Base-by-base conservation (phyloP, 2,797 vertebrate species). In the Psittacula derbiana region DNA sequence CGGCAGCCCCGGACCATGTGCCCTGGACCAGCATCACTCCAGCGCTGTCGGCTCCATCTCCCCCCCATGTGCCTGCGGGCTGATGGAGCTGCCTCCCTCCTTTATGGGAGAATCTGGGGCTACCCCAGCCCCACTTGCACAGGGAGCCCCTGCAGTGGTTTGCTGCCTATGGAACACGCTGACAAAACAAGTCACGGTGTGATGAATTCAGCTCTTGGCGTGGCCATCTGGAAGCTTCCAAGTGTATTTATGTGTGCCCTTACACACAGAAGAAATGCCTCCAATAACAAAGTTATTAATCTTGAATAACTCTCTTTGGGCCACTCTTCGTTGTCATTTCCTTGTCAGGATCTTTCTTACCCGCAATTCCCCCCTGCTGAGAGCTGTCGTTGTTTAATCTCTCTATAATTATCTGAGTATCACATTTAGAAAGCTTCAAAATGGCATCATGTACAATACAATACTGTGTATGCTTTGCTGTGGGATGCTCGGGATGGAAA, bases 141-240 rank as follows among this genome's bases (percentile, higher is more conserved):
- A 1, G 40, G n/a, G 25, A 36, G 6, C 40, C 55, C 55, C 43
- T 2, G 0, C 1, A 2, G 64, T 10, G 40, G 16, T 46, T 61
- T 41, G 28, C 70, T 60, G 61, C 17, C 14, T 9, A 4, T 40
- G 81, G 71, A 19, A 21, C 12, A 7, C 0, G 2, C 27, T 43
- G 75, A 52, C 80, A 74, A 47, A 58, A 46, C n/a, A 25, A 24
- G 15, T 25, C 66, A 53, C 2, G 1, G 9, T 0, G 3, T 58
- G 83, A 76, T 53, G 67, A 28, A 55, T 71, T 64, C 24, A 1
- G 79, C 55, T 62, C 33, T 57, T 33, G 17, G 40, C 11, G 12
- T 80, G 88, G 52, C 91, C 93, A 80, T 88, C 86, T 92, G 87
- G 86, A 92, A 92, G 41, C 70, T 88, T 78, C 87, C 15, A 2